Conservation (phyloP, 2,797 vertebrate genomes). For the Siniperca scherzeri region DNA sequence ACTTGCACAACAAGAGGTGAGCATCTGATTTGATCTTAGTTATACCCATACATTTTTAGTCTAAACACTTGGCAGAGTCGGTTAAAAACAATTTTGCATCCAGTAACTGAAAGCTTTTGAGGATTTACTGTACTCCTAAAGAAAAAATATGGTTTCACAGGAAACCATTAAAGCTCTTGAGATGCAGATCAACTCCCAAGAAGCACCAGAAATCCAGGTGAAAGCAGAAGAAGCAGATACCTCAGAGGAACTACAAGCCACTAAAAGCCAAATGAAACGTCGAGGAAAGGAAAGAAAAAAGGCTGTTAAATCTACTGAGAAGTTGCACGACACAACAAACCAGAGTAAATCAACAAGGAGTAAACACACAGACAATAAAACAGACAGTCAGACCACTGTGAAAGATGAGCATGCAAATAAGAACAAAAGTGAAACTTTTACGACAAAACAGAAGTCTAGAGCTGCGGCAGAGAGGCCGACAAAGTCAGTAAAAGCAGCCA, state of each 20-base stretch:
- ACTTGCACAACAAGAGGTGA: constrained; percentile 59
- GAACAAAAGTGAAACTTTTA: not conserved
- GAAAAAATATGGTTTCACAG: constrained; percentile 32
- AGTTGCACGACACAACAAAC: not conserved
- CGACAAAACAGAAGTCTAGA: not conserved
- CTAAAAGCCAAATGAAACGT: not conserved
- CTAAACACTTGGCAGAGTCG: not conserved
- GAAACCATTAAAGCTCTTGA: constrained; percentile 22
- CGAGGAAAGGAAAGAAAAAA: not conserved
- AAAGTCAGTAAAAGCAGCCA: not conserved
- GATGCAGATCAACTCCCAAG: constrained; percentile 3
- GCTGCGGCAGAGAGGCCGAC: not conserved
- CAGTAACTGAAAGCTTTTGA: not conserved
- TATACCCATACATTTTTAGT: not conserved
- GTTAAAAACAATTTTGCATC: not conserved
- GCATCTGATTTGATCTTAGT: not conserved
- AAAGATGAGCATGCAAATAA: not conserved
- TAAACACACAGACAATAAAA: not conserved
- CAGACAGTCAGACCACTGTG: no score
- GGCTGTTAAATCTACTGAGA: not conserved
- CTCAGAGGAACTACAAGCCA: not conserved
- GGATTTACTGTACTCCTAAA: not conserved
- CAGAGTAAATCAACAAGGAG: constrained; percentile 5
- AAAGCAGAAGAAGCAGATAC: not conserved
- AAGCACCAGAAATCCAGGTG: not conserved